Evolutionary conservation across 2,113 vertebrate genomes (phyloP), one percentile per base, ranked within the genome.

Genomic region (Ageneiosus marmoratus): DNA sequence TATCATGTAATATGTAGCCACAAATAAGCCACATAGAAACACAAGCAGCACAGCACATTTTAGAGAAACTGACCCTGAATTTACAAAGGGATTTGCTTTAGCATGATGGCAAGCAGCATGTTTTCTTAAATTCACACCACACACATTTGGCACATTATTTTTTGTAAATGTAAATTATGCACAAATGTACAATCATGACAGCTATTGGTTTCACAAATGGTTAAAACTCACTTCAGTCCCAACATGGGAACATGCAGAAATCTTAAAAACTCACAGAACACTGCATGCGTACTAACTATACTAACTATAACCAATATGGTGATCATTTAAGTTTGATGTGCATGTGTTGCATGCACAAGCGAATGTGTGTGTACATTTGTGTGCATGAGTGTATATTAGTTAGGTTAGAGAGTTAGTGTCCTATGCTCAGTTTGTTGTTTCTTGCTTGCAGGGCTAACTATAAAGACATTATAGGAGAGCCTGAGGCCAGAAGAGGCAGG

Each of bases 361-460:
- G 20, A 70, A 70, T 56, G 50, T 24, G 7, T 56, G 67, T 48
- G 60, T 46, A 62, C 4, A 1, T 20, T n/a, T 60, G 55, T 56
- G 55, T 27, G 55, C 24, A 41, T 32, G 74, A 89, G 55, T 83
- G 83, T 90, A 83, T 90, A 86, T 91, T 91, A 95, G 96, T 90
- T 88, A 96, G 96, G 95, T 90, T 93, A 96, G 96, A 77, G 89
- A 95, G 95, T 92, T 93, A 95, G 96, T 84, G 94, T 93, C 93
- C 91, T 96, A 89, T 93, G 95, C 97, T 96, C 94, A 92, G 96
- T 96, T 89, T 98, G 94, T 98, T 96, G 79, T 99, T 99, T 98
- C 96, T 99, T 97, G 96, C 97, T 99, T 99, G 94, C 98, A 99
- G 98, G 98, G 97, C 96, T 99, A 99, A 99, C 96, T 96, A 96